These are phyloP conservation scores for Tetramorium alpestre DNA, from an alignment of 1,140 invertebrate genomes.

Conservation along the genomic window DNA sequence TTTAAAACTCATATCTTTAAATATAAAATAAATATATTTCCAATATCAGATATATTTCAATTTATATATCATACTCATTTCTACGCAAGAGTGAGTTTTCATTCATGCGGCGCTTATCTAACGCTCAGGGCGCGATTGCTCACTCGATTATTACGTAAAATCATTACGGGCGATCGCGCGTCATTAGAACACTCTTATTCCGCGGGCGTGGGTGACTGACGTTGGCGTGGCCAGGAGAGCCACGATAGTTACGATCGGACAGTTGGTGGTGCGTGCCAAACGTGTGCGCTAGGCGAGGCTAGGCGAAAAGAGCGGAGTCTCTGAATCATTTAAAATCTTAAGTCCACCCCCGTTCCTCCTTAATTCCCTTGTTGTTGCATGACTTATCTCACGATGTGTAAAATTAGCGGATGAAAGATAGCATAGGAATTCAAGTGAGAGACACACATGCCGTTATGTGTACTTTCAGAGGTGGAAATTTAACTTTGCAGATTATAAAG, in stretches of 20 bases:
- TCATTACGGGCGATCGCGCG: conserved; percentile 41
- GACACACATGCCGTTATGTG: background rate
- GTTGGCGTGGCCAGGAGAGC: conserved; percentile 30
- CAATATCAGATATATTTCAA: background rate
- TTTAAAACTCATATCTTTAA: background rate
- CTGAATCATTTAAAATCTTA: conserved; percentile 49
- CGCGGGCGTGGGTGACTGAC: conserved; percentile 29
- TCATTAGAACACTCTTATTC: conserved; percentile 52
- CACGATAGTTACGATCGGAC: conserved; percentile 37
- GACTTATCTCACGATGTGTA: conserved; percentile 34
- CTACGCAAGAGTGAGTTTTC: background rate
- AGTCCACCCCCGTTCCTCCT: background rate
- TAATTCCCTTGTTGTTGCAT: conserved; percentile 19
- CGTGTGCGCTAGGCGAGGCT: background rate
- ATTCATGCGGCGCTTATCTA: conserved; percentile 24
- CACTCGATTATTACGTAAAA: conserved; percentile 41
- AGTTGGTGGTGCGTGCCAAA: conserved; percentile 26
- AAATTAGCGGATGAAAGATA: conserved; percentile 43
- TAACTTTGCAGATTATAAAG: background rate
- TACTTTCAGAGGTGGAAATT: background rate
- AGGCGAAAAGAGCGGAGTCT: conserved; percentile 21
- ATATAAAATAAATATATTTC: background rate
- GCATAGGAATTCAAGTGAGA: conserved; percentile 25
- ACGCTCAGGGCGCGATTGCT: background rate
- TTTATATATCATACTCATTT: background rate